phyloP scores from a whole-genome alignment of 2,797 vertebrate species.

The Phyllotis vaccarum region DNA sequence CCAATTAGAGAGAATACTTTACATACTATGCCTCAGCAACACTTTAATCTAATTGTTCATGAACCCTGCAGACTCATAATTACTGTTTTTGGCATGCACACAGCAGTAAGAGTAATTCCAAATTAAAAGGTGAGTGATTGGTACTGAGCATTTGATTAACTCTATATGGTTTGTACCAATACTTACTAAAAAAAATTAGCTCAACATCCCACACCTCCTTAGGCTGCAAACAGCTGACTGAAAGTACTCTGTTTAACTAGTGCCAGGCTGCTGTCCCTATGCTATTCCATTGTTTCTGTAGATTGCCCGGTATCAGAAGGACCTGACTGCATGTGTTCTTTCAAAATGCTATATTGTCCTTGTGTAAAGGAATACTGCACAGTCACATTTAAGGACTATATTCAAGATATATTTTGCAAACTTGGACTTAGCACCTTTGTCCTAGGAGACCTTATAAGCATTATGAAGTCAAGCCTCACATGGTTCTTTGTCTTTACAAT shows the following conservation, averaged over 20 bases:
- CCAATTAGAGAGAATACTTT: neutral
- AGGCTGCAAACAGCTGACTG: neutral
- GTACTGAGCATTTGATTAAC: constrained; percentile 37
- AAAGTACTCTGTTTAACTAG: constrained; percentile 3
- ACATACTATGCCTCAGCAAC: neutral
- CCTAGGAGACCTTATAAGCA: neutral
- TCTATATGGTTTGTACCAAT: neutral
- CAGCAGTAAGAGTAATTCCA: constrained; percentile 37
- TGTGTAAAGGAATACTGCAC: constrained; percentile 4
- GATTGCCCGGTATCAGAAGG: neutral
- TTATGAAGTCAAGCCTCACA: neutral
- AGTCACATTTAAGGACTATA: constrained; percentile 31
- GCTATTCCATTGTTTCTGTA: constrained; percentile 41
- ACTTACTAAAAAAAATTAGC: neutral
- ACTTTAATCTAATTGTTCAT: constrained; percentile 48
- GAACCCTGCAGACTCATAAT: constrained; percentile 63
- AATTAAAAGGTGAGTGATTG: constrained; percentile 68
- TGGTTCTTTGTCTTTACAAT: neutral
- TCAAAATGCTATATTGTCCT: neutral
- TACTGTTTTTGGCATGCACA: constrained; percentile 51
- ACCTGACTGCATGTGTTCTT: constrained; percentile 33
- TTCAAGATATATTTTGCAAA: constrained; percentile 67
- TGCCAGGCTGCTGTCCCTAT: neutral
- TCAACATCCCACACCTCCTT: neutral
- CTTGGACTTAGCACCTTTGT: constrained; percentile 48